Evolutionary conservation across 2,888 invertebrate genomes (phyloP).

Genomic region (Cepaea hortensis): DNA sequence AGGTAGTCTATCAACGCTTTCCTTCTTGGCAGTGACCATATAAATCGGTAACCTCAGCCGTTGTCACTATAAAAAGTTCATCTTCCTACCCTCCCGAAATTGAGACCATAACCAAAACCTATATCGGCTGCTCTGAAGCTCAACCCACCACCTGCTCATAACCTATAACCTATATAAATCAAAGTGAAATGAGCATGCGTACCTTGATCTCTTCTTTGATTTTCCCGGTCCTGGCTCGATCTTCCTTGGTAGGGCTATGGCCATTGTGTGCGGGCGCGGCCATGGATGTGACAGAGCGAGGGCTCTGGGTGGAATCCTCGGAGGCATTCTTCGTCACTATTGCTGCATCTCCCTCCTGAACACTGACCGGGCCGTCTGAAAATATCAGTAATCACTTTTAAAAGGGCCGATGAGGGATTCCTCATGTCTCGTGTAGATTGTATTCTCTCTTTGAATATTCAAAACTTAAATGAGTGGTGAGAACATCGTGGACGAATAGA

Average conservation of each 20-base stretch:
- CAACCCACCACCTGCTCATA: too few species aligned
- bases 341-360: slow-evolving; percentile 57
- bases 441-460: neutral
- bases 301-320: slow-evolving; percentile 38
- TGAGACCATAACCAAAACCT: too few species aligned
- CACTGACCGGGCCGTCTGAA: slow-evolving; percentile 68
- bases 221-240: neutral
- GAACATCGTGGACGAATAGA: too few species aligned
- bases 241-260: neutral
- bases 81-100: too few species aligned
- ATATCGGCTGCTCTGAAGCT: too few species aligned
- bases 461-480: neutral
- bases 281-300: neutral
- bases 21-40: too few species aligned
- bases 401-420: neutral
- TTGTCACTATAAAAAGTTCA: too few species aligned
- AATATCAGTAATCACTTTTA: slow-evolving; percentile 14
- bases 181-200: too few species aligned
- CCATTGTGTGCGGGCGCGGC: neutral
- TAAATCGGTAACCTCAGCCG: too few species aligned
- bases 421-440: neutral
- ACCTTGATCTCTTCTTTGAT: neutral
- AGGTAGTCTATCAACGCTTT: too few species aligned
- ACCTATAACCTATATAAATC: too few species aligned
- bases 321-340: slow-evolving; percentile 35